Conservation (phyloP, 2,797 vertebrate genomes). For the Melanotaenia trifasciata region DNA sequence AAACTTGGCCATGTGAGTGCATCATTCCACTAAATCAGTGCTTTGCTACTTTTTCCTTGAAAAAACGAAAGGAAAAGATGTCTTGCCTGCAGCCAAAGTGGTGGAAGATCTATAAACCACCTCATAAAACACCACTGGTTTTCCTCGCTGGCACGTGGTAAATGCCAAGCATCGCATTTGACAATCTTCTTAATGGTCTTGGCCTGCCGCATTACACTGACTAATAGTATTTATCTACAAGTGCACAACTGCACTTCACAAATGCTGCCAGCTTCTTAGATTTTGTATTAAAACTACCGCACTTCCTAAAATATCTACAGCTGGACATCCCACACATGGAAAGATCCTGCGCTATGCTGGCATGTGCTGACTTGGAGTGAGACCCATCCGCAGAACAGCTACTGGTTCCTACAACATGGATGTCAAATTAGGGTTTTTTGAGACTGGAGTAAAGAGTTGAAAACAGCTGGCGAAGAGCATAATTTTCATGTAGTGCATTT, state of each 20-base stretch:
- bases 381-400: conserved; percentile 62
- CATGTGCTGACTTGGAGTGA: conserved; percentile 59
- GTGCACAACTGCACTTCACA: conserved; percentile 55
- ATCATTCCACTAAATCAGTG: conserved; percentile 57
- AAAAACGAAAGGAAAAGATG: conserved; percentile 45
- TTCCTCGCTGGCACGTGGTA: conserved; percentile 69
- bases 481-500: conserved; percentile 58
- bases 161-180: conserved; percentile 64
- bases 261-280: conserved; percentile 54
- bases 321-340: conserved; percentile 62
- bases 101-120: conserved; percentile 76
- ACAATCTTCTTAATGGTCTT: conserved; percentile 70
- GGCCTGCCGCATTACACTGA: conserved; percentile 63
- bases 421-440: conserved; percentile 68
- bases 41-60: conserved; percentile 52
- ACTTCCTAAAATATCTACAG: conserved; percentile 69
- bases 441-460: conserved; percentile 63
- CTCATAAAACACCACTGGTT: conserved; percentile 76
- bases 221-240: conserved; percentile 82
- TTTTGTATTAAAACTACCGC: conserved; percentile 39
- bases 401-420: conserved; percentile 54
- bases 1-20: conserved; percentile 23
- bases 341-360: conserved; percentile 50
- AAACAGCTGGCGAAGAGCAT: conserved; percentile 64
- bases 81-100: conserved; percentile 62